Evolutionary conservation across 2,888 invertebrate genomes (phyloP).

Genomic region (Lithophane socia): DNA sequence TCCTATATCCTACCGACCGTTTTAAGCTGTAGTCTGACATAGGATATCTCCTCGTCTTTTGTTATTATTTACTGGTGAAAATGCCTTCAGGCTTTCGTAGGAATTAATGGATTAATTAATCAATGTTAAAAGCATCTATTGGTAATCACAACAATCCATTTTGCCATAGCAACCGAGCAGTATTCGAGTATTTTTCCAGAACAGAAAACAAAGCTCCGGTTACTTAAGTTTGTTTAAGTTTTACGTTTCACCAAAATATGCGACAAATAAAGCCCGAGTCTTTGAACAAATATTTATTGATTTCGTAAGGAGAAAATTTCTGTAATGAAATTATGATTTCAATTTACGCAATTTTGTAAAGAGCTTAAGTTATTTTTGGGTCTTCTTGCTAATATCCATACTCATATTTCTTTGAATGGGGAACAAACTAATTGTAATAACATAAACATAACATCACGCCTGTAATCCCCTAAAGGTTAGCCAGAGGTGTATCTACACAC

Average conservation of each 20-base stretch:
- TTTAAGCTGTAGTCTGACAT: not conserved
- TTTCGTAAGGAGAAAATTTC: constrained; percentile 20
- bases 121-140: constrained; percentile 1
- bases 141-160: constrained; percentile 18
- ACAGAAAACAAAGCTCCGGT: constrained; percentile 42
- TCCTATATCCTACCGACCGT: not conserved
- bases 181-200: constrained; percentile 20
- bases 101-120: constrained; percentile 16
- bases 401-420: constrained; percentile 1
- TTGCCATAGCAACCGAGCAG: constrained; percentile 12
- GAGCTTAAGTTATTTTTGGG: constrained; percentile 9
- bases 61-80: not conserved
- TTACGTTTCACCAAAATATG: constrained; percentile 55
- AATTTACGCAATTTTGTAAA: constrained; percentile 38
- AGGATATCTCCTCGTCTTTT: not conserved
- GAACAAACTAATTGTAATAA: not conserved
- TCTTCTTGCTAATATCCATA: constrained; percentile 13
- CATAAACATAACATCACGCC: too few species aligned
- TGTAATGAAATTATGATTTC: constrained; percentile 35
- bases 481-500: too few species aligned
- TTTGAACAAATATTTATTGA: constrained; percentile 58
- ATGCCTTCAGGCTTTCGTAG: not conserved
- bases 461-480: too few species aligned
- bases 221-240: constrained; percentile 37
- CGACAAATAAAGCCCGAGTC: constrained; percentile 38